Conservation (phyloP, 2,888 invertebrate species). For the Acleris cristana region DNA sequence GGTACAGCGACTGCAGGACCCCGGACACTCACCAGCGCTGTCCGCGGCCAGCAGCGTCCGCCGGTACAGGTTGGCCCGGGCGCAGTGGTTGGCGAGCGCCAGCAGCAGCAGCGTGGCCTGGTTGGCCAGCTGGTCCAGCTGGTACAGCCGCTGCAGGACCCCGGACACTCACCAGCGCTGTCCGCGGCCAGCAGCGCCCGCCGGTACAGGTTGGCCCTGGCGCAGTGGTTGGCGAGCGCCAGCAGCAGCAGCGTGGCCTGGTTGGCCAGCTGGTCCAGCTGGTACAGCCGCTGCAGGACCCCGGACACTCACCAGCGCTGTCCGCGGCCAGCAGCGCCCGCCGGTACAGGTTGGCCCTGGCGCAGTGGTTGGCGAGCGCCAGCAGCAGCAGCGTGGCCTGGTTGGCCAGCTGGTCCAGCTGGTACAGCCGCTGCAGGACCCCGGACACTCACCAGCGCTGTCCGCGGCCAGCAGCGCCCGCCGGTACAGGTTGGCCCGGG, state of each 20-base stretch:
- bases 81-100: slow-evolving; percentile 95
- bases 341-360: slow-evolving; percentile 93
- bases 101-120: slow-evolving; percentile 95
- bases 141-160: slow-evolving; percentile 73
- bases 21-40: slow-evolving; percentile 85
- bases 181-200: slow-evolving; percentile 94
- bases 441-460: slow-evolving; percentile 85
- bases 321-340: slow-evolving; percentile 94
- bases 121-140: slow-evolving; percentile 90
- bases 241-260: slow-evolving; percentile 95
- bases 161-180: slow-evolving; percentile 85
- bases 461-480: slow-evolving; percentile 94
- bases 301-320: slow-evolving; percentile 85
- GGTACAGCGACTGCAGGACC: slow-evolving; percentile 51
- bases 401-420: slow-evolving; percentile 91
- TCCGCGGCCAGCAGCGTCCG: slow-evolving; percentile 94
- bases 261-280: slow-evolving; percentile 91
- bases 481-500: slow-evolving; percentile 93
- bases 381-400: slow-evolving; percentile 95
- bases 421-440: slow-evolving; percentile 63
- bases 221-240: slow-evolving; percentile 95
- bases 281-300: slow-evolving; percentile 63
- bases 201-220: slow-evolving; percentile 93
- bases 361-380: slow-evolving; percentile 95
- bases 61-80: slow-evolving; percentile 93